Percentiles rank a stretch among this genome's conserved stretches.
Evolutionary conservation across 2,888 invertebrate species (phyloP).

Genomic region (Clivina fossor): DNA sequence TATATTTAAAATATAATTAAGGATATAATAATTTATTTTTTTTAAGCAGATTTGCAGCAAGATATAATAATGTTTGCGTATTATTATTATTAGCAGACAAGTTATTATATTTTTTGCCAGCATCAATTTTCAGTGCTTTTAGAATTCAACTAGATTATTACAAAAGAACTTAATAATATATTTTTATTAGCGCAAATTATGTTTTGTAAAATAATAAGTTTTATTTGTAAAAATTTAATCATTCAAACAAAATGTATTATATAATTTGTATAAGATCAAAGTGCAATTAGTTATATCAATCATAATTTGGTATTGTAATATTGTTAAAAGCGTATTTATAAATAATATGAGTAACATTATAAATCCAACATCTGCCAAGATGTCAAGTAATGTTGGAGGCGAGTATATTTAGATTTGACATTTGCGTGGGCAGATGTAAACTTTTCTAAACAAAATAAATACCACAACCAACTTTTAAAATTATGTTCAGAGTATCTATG

Average conservation of each 20-base stretch:
- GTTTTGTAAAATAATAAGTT: constrained; percentile 17
- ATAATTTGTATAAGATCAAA: too few species aligned
- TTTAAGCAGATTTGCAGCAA: constrained; percentile 7
- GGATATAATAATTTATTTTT: constrained; percentile 22
- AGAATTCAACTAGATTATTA: constrained; percentile 8
- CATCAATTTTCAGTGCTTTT: constrained; percentile 18
- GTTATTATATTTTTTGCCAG: constrained; percentile 19
- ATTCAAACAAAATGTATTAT: too few species aligned
- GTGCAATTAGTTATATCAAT: too few species aligned
- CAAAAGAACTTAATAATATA: constrained; percentile 22
- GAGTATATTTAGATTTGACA: not conserved
- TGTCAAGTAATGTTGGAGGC: too few species aligned
- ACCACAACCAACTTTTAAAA: constrained; percentile 4
- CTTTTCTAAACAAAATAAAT: constrained; percentile 5
- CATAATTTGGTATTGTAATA: too few species aligned
- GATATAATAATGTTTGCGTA: constrained; percentile 21
- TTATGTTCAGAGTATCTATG: not conserved
- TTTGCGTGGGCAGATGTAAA: constrained; percentile 10
- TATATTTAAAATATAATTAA: constrained; percentile 12
- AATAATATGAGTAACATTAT: too few species aligned
- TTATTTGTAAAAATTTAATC: too few species aligned
- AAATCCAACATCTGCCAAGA: too few species aligned
- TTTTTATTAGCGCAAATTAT: constrained; percentile 15
- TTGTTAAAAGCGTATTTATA: too few species aligned
- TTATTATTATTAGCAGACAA: constrained; percentile 20